Conservation (phyloP, 2,113 vertebrate genomes). For the Campylorhamphus procurvoides region DNA sequence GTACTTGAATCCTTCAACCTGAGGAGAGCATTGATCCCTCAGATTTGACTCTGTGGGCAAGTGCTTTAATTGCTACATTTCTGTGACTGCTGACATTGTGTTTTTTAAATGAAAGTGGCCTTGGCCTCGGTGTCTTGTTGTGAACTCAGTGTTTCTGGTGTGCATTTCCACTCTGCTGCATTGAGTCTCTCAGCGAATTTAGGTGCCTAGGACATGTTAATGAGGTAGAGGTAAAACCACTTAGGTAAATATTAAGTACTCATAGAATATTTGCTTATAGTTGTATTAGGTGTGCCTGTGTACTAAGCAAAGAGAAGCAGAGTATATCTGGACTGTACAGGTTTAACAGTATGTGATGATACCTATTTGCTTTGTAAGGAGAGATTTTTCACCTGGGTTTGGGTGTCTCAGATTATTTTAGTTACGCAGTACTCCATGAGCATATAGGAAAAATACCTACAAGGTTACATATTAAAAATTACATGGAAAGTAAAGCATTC, state of each 20-base stretch:
- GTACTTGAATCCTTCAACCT: not conserved
- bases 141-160: not conserved
- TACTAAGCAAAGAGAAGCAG: not conserved
- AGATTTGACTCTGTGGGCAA: not conserved
- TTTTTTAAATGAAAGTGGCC: conserved; percentile 30
- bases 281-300: not conserved
- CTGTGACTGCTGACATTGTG: not conserved
- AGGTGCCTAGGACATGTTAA: not conserved
- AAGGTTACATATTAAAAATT: not conserved
- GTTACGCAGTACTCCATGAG: not conserved
- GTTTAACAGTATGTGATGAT: not conserved
- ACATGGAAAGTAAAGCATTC: not conserved
- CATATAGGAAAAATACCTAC: not conserved
- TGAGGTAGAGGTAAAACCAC: not conserved
- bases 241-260: not conserved
- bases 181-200: not conserved
- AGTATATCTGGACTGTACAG: not conserved
- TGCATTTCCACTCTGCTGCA: not conserved
- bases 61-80: not conserved
- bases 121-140: not conserved
- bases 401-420: not conserved
- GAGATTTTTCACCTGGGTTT: not conserved
- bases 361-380: not conserved
- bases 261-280: not conserved
- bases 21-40: not conserved